These are phyloP conservation scores for Peromyscus nudipes DNA, from an alignment of 2,797 vertebrate genomes.

Conservation along the genomic window DNA sequence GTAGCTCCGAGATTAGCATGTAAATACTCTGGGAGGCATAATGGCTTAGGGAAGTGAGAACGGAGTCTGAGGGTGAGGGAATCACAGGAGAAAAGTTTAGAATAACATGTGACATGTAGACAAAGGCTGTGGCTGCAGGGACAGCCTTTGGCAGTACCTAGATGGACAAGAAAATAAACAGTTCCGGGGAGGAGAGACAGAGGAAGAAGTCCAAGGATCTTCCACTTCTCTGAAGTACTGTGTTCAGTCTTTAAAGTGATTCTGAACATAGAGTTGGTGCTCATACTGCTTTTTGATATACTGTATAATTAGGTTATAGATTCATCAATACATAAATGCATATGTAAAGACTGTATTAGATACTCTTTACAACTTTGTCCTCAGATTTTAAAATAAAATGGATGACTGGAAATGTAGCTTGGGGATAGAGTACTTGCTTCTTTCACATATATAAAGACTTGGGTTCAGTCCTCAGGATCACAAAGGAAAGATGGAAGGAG, in stretches of 20 bases:
- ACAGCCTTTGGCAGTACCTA: not conserved
- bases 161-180: not conserved
- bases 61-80: not conserved
- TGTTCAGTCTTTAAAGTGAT: not conserved
- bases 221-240: not conserved
- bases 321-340: not conserved
- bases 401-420: not conserved
- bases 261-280: not conserved
- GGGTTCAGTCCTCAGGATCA: not conserved
- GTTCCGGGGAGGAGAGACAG: accelerated
- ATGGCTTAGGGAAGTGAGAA: not conserved
- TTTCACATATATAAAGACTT: not conserved
- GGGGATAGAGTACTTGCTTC: not conserved
- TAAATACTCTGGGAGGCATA: not conserved
- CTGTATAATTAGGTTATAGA: not conserved
- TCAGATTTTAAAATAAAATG: not conserved
- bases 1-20: not conserved
- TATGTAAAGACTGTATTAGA: not conserved
- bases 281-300: not conserved
- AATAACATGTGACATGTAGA: not conserved
- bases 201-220: no score
- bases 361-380: not conserved
- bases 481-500: not conserved
- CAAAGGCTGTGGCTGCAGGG: not conserved
- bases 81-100: not conserved